Percentiles rank a stretch among this genome's conserved stretches.
These are phyloP conservation scores for silkworm (Bombyx mori) DNA, from an alignment of 1,140 invertebrate genomes.

Conservation along the genomic window ASM3026992v2 NC_085114.1:6143501-6144000, in stretches of 20 bases:
- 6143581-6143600: too few species aligned
- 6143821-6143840: constrained; percentile 34
- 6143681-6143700: constrained; percentile 40
- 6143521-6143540: too few species aligned
- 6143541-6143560: too few species aligned
- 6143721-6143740: constrained; percentile 44
- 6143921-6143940: constrained; percentile 18
- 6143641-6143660: constrained; percentile 16
- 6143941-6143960: constrained; percentile 1
- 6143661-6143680: constrained; percentile 25
- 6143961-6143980: constrained; percentile 14
- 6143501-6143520: not conserved
- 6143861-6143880: constrained; percentile 20
- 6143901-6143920: constrained; percentile 36
- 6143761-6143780: constrained; percentile 51
- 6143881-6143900: constrained; percentile 26
- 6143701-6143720: constrained; percentile 29
- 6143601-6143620: too few species aligned
- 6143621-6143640: too few species aligned
- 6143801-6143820: constrained; percentile 23
- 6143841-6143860: constrained; percentile 34
- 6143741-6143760: constrained; percentile 64
- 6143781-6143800: constrained; percentile 33
- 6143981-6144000: constrained; percentile 23
- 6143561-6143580: too few species aligned